Evolutionary conservation across 30 jellyfish, hydroid and myxozoan species (phyloP), one percentile per base, ranked within the genome.

Genomic region (Clytia hemisphaerica): DNA sequence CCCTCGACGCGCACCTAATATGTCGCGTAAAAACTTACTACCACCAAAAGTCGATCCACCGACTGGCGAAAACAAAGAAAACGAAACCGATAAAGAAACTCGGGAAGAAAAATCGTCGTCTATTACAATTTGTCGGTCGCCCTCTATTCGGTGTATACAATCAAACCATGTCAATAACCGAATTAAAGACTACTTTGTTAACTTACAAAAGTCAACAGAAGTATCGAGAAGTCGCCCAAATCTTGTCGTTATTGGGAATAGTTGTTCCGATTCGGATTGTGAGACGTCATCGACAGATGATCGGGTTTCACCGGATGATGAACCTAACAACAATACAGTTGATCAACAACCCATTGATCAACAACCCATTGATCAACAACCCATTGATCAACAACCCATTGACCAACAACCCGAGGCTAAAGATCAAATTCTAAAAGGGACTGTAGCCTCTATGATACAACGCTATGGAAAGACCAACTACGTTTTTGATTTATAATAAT

Each of bases 281-380:
- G 81, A 69, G 18, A 42, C 75, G 4, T 69, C 81, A 16, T 69
- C 81, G 45, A 57, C 25, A 9, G 81, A 69, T 46, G 81, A 75
- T 29, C 81, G 37, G 18, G 37, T 65, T 18, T 32, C 76, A 9
- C 51, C 51, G n/a, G n/a, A n/a, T n/a, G n/a, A n/a, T n/a, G n/a
- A n/a, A n/a, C n/a, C n/a, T n/a, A n/a, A n/a, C n/a, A n/a, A n/a
- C n/a, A n/a, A n/a, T n/a, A n/a, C n/a, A n/a, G n/a, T n/a, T n/a
- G n/a, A n/a, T n/a, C n/a, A n/a, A n/a, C n/a, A n/a, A n/a, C n/a
- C n/a, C n/a, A n/a, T n/a, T n/a, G n/a, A n/a, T n/a, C n/a, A n/a
- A n/a, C n/a, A n/a, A n/a, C n/a, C n/a, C n/a, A n/a, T n/a, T n/a
- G n/a, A n/a, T n/a, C n/a, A n/a, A n/a, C n/a, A n/a, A n/a, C n/a